Evolutionary conservation across 2,797 vertebrate genomes (phyloP).

Genomic region (Catostomus latipinnis): DNA sequence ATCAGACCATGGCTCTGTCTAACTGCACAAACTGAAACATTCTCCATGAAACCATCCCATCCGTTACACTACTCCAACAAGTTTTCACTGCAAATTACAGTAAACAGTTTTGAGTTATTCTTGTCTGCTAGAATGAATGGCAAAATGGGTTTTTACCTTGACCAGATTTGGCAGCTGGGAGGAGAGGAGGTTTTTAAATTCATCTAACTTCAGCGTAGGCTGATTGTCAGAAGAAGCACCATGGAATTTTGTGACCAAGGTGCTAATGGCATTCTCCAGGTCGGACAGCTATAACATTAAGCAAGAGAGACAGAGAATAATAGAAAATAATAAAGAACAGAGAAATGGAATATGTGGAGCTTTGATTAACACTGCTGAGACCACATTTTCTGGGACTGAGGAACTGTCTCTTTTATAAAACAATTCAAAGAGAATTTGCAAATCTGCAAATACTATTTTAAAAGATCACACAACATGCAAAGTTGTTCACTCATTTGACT

Average conservation of each 20-base stretch:
- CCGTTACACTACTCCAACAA: background rate
- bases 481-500: too few relatives aligned
- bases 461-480: too few relatives aligned
- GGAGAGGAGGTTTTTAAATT: slow-evolving; percentile 78
- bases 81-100: background rate
- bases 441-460: too few relatives aligned
- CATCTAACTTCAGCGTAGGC: slow-evolving; percentile 72
- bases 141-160: slow-evolving; percentile 68
- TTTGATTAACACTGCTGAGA: background rate
- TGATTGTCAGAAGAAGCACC: slow-evolving; percentile 71
- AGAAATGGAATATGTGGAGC: background rate
- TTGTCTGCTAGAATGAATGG: slow-evolving; percentile 1
- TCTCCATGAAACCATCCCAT: background rate
- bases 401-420: too few relatives aligned
- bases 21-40: slow-evolving; percentile 2
- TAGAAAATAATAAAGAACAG: background rate
- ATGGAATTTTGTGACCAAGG: slow-evolving; percentile 80
- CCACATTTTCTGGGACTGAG: background rate
- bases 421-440: too few relatives aligned
- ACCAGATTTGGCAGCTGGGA: slow-evolving; percentile 74
- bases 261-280: slow-evolving; percentile 78
- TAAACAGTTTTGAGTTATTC: slow-evolving; percentile 2
- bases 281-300: slow-evolving; percentile 69
- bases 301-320: background rate
- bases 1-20: slow-evolving; percentile 17